A percentile compares a stretch with the other conserved stretches of the same genome.
phyloP scores from a whole-genome alignment of 2,797 vertebrate species.

The Sebastolobus altivelis region DNA sequence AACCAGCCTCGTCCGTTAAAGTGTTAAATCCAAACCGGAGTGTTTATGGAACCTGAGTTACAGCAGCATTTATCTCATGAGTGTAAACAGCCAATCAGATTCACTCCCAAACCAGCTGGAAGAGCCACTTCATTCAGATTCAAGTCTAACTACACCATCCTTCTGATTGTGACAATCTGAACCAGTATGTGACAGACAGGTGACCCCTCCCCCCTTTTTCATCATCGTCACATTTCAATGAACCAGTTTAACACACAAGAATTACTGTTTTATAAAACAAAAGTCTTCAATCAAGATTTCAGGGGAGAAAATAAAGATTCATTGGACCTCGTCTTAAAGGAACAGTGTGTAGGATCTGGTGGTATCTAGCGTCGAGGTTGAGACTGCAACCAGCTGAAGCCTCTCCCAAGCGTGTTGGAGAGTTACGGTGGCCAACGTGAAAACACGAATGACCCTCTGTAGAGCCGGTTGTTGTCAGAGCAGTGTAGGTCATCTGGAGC shows the following conservation, averaged over 20 bases:
- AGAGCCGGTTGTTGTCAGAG: too few species aligned
- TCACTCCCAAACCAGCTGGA: slow-evolving; percentile 5
- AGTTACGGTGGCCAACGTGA: too few species aligned
- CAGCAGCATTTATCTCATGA: slow-evolving; percentile 10
- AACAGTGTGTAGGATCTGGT: too few species aligned
- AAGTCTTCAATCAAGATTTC: slow-evolving; percentile 8
- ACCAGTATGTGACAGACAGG: slow-evolving; percentile 44
- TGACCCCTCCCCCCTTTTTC: neutral
- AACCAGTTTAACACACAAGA: neutral
- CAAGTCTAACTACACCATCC: neutral
- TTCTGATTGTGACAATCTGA: neutral
- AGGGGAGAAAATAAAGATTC: neutral
- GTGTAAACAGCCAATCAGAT: slow-evolving; percentile 17
- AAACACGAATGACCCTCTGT: too few species aligned
- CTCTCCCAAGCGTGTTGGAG: too few species aligned
- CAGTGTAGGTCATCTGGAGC: too few species aligned
- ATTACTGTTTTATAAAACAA: neutral
- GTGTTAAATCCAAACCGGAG: neutral
- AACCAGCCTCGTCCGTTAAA: neutral
- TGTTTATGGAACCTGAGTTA: slow-evolving; percentile 14
- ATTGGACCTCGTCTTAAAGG: neutral
- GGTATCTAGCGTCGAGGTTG: too few species aligned
- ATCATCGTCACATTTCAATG: neutral
- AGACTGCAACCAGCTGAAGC: too few species aligned
- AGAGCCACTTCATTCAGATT: neutral